Evolutionary conservation across 2,113 vertebrate genomes (phyloP).

Genomic region (Tyto alba): DNA sequence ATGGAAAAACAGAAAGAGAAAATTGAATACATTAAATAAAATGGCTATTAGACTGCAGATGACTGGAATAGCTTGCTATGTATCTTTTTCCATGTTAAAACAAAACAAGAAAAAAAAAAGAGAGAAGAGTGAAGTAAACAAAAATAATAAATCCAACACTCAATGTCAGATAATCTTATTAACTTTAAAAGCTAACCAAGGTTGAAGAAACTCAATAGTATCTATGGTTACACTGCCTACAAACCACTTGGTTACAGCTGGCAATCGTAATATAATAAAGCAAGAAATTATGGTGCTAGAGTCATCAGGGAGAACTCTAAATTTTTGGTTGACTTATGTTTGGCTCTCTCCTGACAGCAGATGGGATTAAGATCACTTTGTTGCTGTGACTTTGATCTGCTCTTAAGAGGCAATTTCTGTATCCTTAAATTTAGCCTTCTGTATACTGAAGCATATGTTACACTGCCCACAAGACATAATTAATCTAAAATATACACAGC

Average conservation of each 20-base stretch:
- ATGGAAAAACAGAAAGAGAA: neutral
- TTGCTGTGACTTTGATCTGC: neutral
- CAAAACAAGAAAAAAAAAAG: neutral
- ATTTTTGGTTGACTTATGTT: neutral
- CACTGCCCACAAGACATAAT: constrained; percentile 38
- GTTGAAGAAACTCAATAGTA: neutral
- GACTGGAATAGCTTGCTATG: neutral
- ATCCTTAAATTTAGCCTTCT: constrained; percentile 27
- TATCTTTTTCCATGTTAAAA: neutral
- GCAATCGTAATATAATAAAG: neutral
- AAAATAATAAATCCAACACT: neutral
- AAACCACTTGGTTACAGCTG: neutral
- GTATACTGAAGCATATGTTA: neutral
- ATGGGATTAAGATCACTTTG: neutral
- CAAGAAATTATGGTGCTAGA: neutral
- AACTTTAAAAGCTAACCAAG: neutral
- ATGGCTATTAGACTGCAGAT: neutral
- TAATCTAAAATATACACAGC: constrained; percentile 29
- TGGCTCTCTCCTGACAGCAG: neutral
- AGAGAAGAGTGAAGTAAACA: neutral
- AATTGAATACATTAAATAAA: neutral
- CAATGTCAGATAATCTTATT: neutral
- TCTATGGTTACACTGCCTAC: neutral
- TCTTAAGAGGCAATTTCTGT: neutral
- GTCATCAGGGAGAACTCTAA: neutral